phyloP scores from a whole-genome alignment of 2,797 vertebrate species.

The Pteropus rufus region DNA sequence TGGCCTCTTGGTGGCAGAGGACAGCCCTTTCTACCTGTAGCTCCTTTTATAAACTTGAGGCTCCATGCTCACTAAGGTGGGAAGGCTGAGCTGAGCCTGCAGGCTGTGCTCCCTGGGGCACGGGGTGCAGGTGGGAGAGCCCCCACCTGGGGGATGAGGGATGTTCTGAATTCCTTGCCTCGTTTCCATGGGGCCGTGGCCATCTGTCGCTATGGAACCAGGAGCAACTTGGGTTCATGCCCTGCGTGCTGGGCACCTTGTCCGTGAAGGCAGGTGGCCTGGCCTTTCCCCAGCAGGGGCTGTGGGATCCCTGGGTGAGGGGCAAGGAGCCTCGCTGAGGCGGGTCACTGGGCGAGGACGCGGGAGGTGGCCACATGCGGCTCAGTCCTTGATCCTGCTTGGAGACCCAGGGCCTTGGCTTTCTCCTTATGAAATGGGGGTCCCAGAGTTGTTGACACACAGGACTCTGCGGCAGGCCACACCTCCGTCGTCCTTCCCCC shows the following conservation, averaged over 20 bases:
- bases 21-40: background rate
- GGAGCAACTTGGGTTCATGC: background rate
- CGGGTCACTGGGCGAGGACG: background rate
- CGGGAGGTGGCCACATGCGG: rapidly evolving
- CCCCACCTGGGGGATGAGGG: background rate
- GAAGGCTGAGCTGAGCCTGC: background rate
- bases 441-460: rapidly evolving
- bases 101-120: background rate
- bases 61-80: background rate
- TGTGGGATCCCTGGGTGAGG: rapidly evolving
- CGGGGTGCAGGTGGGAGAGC: too few relatives aligned
- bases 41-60: background rate
- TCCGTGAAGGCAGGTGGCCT: background rate
- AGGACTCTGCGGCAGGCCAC: background rate
- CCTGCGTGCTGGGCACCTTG: background rate
- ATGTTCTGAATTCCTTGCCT: background rate
- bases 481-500: background rate
- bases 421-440: background rate
- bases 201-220: background rate
- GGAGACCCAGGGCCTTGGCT: background rate
- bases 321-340: background rate
- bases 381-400: background rate
- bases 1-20: background rate
- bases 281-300: background rate
- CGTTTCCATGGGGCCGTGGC: background rate